Conservation (phyloP, 1,140 invertebrate species). For the Drosophila rhopaloa region DNA sequence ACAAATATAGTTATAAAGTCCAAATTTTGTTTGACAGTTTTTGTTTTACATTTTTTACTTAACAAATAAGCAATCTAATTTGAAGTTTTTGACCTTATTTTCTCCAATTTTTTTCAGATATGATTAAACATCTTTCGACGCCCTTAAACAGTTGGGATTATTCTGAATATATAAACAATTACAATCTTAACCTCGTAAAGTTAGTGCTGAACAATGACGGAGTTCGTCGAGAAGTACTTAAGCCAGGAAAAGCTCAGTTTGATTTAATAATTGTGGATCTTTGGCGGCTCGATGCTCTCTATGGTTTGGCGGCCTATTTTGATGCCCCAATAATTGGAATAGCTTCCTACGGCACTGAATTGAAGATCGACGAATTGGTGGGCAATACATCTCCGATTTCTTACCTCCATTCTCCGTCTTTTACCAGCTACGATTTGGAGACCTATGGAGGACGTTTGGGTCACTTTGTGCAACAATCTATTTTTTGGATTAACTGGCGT, state of each 20-base stretch:
- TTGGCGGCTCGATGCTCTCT: slow-evolving; percentile 17
- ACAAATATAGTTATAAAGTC: no score
- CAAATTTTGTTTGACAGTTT: no score
- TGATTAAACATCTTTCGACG: neutral
- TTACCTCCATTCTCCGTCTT: slow-evolving; percentile 11
- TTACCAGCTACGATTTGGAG: neutral
- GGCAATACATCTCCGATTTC: slow-evolving; percentile 23
- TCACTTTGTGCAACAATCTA: slow-evolving; percentile 9
- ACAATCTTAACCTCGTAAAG: slow-evolving; percentile 5
- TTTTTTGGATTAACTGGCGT: slow-evolving; percentile 66
- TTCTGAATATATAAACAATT: slow-evolving; percentile 1
- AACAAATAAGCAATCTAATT: neutral
- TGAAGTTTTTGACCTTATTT: no score
- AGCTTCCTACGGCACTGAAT: slow-evolving; percentile 19
- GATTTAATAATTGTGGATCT: slow-evolving; percentile 26
- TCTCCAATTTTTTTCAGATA: neutral
- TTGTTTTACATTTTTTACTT: no score
- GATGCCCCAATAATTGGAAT: slow-evolving; percentile 29
- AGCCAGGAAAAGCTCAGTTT: slow-evolving; percentile 19
- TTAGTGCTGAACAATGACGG: slow-evolving; percentile 20
- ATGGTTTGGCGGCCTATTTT: slow-evolving; percentile 20
- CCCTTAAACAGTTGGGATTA: slow-evolving; percentile 1
- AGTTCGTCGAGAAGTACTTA: slow-evolving; percentile 25
- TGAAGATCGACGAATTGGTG: slow-evolving; percentile 31
- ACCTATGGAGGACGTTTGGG: slow-evolving; percentile 3